These are phyloP conservation scores for Chaunax sp. DNA, from an alignment of 2,797 vertebrate species.

Conservation along the genomic window DNA sequence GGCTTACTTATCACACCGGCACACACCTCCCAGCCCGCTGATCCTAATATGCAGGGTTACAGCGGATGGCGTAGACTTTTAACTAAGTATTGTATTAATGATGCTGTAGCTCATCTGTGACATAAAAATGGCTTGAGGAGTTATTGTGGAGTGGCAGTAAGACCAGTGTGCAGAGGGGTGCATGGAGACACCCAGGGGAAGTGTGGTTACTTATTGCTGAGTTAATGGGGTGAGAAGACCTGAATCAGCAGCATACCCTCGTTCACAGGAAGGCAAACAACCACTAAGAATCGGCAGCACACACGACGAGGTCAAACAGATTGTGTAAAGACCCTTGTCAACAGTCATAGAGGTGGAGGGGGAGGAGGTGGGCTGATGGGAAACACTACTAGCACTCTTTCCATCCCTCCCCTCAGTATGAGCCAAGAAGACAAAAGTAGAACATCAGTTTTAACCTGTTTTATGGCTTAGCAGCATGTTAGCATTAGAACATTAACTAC, in stretches of 20 bases:
- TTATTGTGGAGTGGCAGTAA: too few species aligned
- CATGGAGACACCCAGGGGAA: constrained; percentile 65
- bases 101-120: background rate
- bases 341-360: constrained; percentile 13
- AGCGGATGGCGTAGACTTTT: constrained; percentile 6
- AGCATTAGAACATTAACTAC: background rate
- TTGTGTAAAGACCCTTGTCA: constrained; percentile 59
- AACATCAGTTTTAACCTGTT: background rate
- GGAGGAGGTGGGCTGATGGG: too few species aligned
- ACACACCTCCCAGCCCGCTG: constrained; percentile 25
- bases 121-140: background rate
- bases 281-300: constrained; percentile 60
- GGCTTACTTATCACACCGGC: constrained; percentile 28
- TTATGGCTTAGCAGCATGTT: background rate
- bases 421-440: background rate
- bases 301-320: constrained; percentile 68
- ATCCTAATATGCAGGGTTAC: too few species aligned
- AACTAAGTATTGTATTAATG: background rate
- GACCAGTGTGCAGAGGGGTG: constrained; percentile 38
- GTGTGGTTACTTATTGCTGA: constrained; percentile 86
- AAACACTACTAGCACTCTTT: background rate
- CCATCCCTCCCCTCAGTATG: background rate
- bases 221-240: constrained; percentile 85
- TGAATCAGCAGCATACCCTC: constrained; percentile 85
- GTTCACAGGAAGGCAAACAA: constrained; percentile 80